Conservation (phyloP, 1,140 invertebrate genomes). For the Ylistrum balloti region DNA sequence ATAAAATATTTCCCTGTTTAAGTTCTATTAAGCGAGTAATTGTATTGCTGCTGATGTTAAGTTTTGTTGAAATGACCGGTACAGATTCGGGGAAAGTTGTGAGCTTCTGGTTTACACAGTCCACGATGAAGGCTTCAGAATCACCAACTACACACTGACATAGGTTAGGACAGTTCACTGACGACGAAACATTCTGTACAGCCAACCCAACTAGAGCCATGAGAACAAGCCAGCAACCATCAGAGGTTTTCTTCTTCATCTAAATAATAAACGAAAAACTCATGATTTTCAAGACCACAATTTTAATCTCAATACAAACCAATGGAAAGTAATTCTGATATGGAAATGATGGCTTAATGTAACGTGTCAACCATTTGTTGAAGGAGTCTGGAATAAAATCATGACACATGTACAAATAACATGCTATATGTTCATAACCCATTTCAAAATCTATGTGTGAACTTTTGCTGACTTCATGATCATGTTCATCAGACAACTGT, state of each 20-base stretch:
- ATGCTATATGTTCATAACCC: too few relatives aligned
- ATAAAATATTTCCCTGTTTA: background rate
- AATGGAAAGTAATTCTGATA: too few relatives aligned
- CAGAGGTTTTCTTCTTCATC: background rate
- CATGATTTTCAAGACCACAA: too few relatives aligned
- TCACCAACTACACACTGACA: background rate
- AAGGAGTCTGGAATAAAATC: too few relatives aligned
- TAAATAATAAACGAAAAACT: background rate
- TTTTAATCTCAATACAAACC: too few relatives aligned
- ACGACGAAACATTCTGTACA: background rate
- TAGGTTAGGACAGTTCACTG: background rate
- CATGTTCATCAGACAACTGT: too few relatives aligned
- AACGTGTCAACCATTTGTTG: too few relatives aligned
- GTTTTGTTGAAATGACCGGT: background rate
- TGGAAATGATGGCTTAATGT: too few relatives aligned
- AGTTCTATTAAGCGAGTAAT: background rate
- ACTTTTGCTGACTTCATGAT: too few relatives aligned
- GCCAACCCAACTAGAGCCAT: background rate
- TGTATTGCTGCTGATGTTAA: background rate
- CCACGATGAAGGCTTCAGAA: background rate
- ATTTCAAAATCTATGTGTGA: too few relatives aligned
- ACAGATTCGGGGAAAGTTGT: background rate
- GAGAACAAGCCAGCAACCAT: background rate
- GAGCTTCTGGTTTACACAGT: background rate
- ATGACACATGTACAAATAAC: too few relatives aligned